A percentile compares a stretch with the other conserved stretches of the same genome.
phyloP scores from a whole-genome alignment of 2,797 vertebrate species.

The Emys orbicularis region DNA sequence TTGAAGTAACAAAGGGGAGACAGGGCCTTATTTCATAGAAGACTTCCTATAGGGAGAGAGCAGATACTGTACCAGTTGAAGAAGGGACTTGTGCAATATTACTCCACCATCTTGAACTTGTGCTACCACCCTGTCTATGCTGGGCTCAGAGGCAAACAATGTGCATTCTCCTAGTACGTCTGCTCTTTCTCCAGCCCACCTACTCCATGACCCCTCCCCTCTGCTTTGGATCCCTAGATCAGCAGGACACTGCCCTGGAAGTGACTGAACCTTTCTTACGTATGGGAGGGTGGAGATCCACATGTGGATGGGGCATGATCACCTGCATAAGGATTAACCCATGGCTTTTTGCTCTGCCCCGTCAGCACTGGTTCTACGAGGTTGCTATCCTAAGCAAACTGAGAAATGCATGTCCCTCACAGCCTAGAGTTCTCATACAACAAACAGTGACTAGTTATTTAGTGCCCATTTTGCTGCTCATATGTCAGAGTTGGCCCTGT shows the following conservation, averaged over 20 bases:
- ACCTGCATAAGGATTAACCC: neutral
- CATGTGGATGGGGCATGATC: accelerated
- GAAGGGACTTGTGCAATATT: neutral
- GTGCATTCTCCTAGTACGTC: neutral
- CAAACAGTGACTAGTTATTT: neutral
- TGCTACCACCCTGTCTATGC: neutral
- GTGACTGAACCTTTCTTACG: neutral
- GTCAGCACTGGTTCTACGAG: neutral
- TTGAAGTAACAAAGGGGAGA: neutral
- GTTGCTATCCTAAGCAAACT: neutral
- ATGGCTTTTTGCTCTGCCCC: neutral
- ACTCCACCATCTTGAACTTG: neutral
- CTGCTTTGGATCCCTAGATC: neutral
- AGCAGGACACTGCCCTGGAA: neutral
- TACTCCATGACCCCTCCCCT: too few relatives aligned
- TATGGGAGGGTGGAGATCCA: neutral
- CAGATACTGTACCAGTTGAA: accelerated
- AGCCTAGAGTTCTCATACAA: neutral
- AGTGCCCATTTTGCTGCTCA: accelerated
- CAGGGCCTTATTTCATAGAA: neutral
- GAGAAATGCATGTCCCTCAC: neutral
- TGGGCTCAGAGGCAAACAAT: neutral
- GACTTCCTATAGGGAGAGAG: neutral
- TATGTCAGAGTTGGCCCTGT: neutral
- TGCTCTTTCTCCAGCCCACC: neutral